phyloP scores from a whole-genome alignment of 1,140 invertebrate species.

The Megalopta genalis region DNA sequence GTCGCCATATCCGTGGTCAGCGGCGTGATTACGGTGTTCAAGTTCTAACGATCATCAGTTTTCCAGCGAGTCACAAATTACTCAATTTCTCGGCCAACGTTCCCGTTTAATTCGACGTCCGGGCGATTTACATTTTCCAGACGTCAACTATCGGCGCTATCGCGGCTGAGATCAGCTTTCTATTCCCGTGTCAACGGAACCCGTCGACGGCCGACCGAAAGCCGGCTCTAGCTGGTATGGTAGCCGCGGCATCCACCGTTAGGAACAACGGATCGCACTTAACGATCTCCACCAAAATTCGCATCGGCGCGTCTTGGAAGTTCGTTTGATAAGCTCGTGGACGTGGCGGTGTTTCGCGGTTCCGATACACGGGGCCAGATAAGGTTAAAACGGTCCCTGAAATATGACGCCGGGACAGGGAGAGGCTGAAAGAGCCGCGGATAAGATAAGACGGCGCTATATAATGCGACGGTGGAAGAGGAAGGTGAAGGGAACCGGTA shows the following conservation, averaged over 20 bases:
- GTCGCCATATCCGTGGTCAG: too few relatives aligned
- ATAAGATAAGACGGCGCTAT: not conserved
- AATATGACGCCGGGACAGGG: too few relatives aligned
- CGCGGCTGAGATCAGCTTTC: not conserved
- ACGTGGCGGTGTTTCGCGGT: too few relatives aligned
- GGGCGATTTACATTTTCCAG: not conserved
- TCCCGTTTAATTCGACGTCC: not conserved
- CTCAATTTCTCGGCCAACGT: too few relatives aligned
- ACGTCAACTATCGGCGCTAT: not conserved
- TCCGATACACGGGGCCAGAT: not conserved
- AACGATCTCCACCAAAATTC: slow-evolving; percentile 1
- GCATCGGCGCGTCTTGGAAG: not conserved
- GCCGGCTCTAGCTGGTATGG: not conserved
- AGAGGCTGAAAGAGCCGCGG: not conserved
- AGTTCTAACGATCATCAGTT: too few relatives aligned
- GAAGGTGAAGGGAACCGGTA: slow-evolving; percentile 6
- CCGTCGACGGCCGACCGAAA: not conserved
- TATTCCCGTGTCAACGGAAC: not conserved
- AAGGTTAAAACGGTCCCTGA: slow-evolving; percentile 1
- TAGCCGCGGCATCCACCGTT: not conserved
- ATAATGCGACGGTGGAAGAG: not conserved
- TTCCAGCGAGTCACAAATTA: too few relatives aligned
- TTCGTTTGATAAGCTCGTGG: slow-evolving; percentile 12
- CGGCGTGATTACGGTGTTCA: too few relatives aligned
- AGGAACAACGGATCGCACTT: slow-evolving; percentile 14